Conservation (phyloP, 37 sponge, comb jelly and placozoan species). For the Chondrosia reniformis region DNA sequence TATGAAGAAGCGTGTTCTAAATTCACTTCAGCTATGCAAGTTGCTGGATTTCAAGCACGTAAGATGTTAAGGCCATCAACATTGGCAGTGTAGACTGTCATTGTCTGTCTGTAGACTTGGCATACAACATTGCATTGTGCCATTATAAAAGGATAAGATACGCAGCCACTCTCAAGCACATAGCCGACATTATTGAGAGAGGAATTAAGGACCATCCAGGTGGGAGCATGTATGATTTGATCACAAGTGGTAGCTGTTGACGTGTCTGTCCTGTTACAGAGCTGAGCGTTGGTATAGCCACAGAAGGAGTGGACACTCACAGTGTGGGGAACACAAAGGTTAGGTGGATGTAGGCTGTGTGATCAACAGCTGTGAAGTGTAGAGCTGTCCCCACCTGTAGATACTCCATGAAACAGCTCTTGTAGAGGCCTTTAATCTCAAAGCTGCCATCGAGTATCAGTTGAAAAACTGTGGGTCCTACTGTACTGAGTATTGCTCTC, state of each 20-base stretch:
- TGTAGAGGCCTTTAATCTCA: conserved; percentile 95
- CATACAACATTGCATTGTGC: conserved; percentile 90
- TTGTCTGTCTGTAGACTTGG: conserved; percentile 23
- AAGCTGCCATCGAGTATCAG: conserved; percentile 97
- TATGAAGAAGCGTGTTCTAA: conserved; percentile 82
- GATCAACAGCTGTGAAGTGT: background rate
- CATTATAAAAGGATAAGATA: conserved; percentile 91
- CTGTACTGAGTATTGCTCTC: background rate
- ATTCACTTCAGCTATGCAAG: conserved; percentile 77
- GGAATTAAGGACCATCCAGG: conserved; percentile 93
- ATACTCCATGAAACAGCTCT: conserved; percentile 93
- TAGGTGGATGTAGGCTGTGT: too few relatives aligned
- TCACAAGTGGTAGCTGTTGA: background rate
- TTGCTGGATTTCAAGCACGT: conserved; percentile 78
- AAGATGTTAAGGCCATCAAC: background rate
- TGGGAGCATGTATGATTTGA: background rate
- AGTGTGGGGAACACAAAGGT: conserved; percentile 95
- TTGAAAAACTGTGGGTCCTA: conserved; percentile 85
- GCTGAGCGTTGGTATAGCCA: conserved; percentile 92
- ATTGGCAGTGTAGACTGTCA: too few relatives aligned
- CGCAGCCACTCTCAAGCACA: conserved; percentile 85
- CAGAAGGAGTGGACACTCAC: conserved; percentile 90
- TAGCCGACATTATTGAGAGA: conserved; percentile 92
- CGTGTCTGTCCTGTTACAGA: conserved; percentile 56
- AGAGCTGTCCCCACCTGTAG: conserved; percentile 22